Conservation (phyloP, 2,113 vertebrate species). For the Odocoileus hemionus region DNA sequence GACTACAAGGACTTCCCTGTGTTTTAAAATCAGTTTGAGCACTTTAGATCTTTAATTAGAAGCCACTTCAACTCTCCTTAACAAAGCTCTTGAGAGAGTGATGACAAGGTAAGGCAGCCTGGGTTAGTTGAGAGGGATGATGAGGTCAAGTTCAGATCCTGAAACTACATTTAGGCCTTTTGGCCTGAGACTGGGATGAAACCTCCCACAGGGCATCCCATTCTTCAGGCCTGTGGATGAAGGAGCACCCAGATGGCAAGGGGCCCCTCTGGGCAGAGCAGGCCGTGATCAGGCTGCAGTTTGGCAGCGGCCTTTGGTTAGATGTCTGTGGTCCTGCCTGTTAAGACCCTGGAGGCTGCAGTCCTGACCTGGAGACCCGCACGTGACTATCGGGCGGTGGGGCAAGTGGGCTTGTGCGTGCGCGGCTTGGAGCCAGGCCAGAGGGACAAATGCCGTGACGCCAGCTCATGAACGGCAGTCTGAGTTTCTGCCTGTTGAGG, state of each 20-base stretch:
- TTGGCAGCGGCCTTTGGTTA: neutral
- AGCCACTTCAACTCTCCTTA: neutral
- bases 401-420: accelerated
- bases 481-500: neutral
- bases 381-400: accelerated
- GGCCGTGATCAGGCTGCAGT: neutral
- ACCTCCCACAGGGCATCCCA: accelerated
- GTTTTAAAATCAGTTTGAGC: neutral
- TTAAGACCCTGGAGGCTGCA: neutral
- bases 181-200: neutral
- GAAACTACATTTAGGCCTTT: neutral
- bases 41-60: neutral
- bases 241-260: neutral
- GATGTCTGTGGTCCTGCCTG: neutral
- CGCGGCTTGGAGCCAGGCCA: accelerated
- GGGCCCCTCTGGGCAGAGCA: neutral
- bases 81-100: neutral
- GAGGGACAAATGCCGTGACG: accelerated
- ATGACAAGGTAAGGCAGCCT: neutral
- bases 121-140: neutral
- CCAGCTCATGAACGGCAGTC: neutral
- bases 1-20: neutral
- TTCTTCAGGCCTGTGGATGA: neutral
- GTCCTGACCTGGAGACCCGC: neutral
- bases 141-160: neutral